Conservation (phyloP, 2,797 vertebrate species). For the Falco berigora region DNA sequence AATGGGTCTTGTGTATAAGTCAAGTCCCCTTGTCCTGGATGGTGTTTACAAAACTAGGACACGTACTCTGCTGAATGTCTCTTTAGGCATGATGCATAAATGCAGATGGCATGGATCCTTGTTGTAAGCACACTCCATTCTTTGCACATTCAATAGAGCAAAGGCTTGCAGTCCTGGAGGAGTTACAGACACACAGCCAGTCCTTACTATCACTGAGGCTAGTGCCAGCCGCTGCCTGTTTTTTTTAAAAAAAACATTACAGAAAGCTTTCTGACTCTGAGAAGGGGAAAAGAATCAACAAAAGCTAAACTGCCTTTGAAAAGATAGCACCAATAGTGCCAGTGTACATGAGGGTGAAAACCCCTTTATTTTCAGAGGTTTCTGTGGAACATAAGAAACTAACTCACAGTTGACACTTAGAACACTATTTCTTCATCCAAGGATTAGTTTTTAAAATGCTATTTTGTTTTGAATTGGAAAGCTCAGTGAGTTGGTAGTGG, state of each 20-base stretch:
- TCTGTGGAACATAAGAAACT: neutral
- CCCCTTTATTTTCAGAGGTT: constrained; percentile 39
- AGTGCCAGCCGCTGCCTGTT: constrained; percentile 19
- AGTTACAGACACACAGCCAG: neutral
- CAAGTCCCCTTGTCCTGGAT: neutral
- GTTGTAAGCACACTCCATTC: constrained; percentile 24
- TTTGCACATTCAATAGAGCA: neutral
- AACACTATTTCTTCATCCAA: constrained; percentile 14
- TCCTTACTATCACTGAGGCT: neutral
- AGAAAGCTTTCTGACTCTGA: constrained; percentile 50
- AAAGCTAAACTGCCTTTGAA: constrained; percentile 44
- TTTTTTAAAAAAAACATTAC: constrained; percentile 1
- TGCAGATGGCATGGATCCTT: constrained; percentile 27
- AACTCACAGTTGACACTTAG: neutral
- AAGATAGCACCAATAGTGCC: constrained; percentile 34
- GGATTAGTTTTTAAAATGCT: constrained; percentile 35
- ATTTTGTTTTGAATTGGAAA: constrained; percentile 27
- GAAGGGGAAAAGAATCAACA: constrained; percentile 33
- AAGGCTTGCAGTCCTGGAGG: neutral
- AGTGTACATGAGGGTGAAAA: constrained; percentile 46
- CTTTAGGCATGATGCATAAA: neutral
- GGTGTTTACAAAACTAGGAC: neutral
- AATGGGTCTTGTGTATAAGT: constrained; percentile 3
- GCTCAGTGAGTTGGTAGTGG: constrained; percentile 26
- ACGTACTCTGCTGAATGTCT: neutral